These are phyloP conservation scores for Microplitis mediator DNA, from an alignment of 1,140 invertebrate species.

Conservation along the genomic window DNA sequence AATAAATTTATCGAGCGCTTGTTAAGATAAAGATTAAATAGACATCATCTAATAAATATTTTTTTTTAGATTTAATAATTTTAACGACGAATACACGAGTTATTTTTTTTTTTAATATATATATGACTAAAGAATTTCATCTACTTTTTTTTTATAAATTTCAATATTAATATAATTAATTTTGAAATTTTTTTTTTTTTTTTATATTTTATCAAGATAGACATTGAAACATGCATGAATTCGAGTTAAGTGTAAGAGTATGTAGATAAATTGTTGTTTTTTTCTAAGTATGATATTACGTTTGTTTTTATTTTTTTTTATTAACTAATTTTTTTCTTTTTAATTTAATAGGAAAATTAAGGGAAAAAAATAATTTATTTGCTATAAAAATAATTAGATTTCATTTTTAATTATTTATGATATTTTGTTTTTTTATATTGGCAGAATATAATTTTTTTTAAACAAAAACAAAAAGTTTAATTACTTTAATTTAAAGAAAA, in stretches of 20 bases:
- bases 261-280: too few relatives aligned
- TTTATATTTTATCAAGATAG: neutral
- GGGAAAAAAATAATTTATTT: neutral
- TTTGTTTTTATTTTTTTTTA: neutral
- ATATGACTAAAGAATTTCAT: neutral
- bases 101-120: slow-evolving; percentile 5
- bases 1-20: neutral
- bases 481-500: too few relatives aligned
- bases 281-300: neutral
- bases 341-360: neutral
- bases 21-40: slow-evolving; percentile 32
- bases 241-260: too few relatives aligned
- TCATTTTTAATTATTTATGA: too few relatives aligned
- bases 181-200: neutral
- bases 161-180: neutral
- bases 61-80: neutral
- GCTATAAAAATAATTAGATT: neutral
- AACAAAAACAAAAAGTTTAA: too few relatives aligned
- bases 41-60: neutral
- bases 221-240: too few relatives aligned
- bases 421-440: too few relatives aligned
- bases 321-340: neutral
- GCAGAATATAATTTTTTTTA: too few relatives aligned
- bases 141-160: slow-evolving; percentile 2
- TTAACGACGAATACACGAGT: neutral